Base-by-base conservation (phyloP, 2,113 vertebrate species). In the Neotoma lepida region DNA sequence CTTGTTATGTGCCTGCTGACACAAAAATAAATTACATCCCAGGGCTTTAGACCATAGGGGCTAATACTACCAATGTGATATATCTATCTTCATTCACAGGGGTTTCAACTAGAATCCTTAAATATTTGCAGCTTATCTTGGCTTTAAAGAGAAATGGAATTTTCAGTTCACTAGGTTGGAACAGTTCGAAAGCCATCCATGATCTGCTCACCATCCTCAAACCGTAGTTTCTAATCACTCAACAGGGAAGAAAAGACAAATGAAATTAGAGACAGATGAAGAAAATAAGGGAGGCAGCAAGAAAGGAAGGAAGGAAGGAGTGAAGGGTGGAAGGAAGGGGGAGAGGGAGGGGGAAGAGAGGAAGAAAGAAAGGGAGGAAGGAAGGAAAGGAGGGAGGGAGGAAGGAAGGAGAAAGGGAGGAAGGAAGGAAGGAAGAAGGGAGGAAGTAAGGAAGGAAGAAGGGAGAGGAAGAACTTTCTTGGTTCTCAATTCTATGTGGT, bases 81-180 rank as follows among this genome's bases (percentile, higher is more conserved):
- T 33, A 64, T 30, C 63, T 33, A 30, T 17, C 58, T 93, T 93
- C 82, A 92, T 76, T 91, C 41, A 44, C 17, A n/a, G n/a, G 1
- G 1, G 46, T 82, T 88, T 93, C 64, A 35, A 61, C 44, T 22
- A 49, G 26, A 94, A 71, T 12, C 17, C 39, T 89, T 84, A 6
- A 89, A 61, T 46, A 51, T 76, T 96, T 71, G 51, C 82, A 22
- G 28, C 71, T 95, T 90, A 88, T 56, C n/a, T 94, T 84, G 15
- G 35, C 54, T 90, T 91, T 46, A 91, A 20, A 56, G 46, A 89
- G 33, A 56, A 39, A 39, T 58, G 24, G 54, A 63, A 64, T 41
- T 94, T 84, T 77, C 63, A 49, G 33, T 56, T 73, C 4, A 46
- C 61, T 86, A 73, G 7, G 18, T 51, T 82, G 58, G 20, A 86